These are phyloP conservation scores for Trogon melanurus DNA, from an alignment of 2,113 vertebrate genomes.

Conservation along the genomic window DNA sequence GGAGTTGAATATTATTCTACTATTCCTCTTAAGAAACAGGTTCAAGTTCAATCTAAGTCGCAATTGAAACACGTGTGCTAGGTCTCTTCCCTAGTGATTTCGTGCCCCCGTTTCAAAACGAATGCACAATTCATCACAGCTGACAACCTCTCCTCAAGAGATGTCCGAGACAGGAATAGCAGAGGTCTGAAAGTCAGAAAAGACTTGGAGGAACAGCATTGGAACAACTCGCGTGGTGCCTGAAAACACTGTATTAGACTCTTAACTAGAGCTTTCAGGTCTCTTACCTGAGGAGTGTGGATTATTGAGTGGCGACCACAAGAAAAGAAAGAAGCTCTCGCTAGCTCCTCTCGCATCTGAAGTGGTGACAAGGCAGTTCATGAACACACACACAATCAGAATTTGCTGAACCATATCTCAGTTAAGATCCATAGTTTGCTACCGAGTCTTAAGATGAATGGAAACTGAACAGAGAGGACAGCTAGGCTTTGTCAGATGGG, in stretches of 20 bases:
- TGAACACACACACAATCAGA: background rate
- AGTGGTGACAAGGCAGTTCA: background rate
- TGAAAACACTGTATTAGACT: background rate
- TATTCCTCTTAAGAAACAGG: conserved; percentile 2
- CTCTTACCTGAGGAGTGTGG: background rate
- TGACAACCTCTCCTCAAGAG: conserved; percentile 64
- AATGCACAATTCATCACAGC: conserved; percentile 71
- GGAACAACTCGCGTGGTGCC: background rate
- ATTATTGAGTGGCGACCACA: background rate
- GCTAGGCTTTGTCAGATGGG: background rate
- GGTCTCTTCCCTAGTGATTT: background rate
- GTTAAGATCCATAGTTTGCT: background rate
- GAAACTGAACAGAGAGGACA: background rate
- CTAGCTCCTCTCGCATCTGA: background rate
- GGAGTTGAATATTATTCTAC: background rate
- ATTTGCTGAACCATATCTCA: background rate
- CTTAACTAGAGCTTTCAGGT: background rate
- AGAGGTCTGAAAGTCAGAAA: conserved; percentile 34
- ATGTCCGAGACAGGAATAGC: conserved; percentile 11
- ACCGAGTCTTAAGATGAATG: too few relatives aligned
- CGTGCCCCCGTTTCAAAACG: conserved; percentile 6
- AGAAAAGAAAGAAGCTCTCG: background rate
- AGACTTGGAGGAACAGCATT: background rate
- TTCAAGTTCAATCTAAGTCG: conserved; percentile 44
- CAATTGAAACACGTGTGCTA: conserved; percentile 55